These are phyloP conservation scores for Lasioglossum lativentre DNA, from an alignment of 2,888 invertebrate species.

Conservation along the genomic window DNA sequence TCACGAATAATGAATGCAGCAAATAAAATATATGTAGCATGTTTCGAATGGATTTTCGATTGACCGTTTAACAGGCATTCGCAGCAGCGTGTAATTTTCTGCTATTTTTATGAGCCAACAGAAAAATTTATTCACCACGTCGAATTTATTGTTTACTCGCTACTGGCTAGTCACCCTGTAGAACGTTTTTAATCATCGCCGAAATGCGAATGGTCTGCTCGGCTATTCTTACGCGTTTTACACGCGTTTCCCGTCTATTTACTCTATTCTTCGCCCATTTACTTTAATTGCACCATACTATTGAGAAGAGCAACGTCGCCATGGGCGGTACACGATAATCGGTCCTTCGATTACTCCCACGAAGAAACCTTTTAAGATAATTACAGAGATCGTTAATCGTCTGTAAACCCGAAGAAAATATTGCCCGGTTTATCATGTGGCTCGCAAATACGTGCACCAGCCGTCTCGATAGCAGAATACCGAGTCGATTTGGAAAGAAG, in stretches of 20 bases:
- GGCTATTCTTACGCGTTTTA: slow-evolving; percentile 12
- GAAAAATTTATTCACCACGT: too few relatives aligned
- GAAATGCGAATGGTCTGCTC: slow-evolving; percentile 22
- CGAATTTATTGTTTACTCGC: slow-evolving; percentile 16
- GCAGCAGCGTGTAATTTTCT: slow-evolving; percentile 9
- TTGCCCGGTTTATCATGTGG: slow-evolving; percentile 30
- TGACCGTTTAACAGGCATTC: neutral
- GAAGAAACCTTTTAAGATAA: slow-evolving; percentile 63
- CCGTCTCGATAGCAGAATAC: slow-evolving; percentile 30
- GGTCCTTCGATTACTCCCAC: slow-evolving; percentile 59
- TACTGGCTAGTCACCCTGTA: neutral
- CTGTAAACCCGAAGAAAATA: slow-evolving; percentile 52
- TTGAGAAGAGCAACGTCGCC: slow-evolving; percentile 51
- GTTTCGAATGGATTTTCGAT: slow-evolving; percentile 26
- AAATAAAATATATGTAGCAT: neutral
- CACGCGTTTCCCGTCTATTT: slow-evolving; percentile 13
- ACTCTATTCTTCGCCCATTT: slow-evolving; percentile 28
- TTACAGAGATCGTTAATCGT: slow-evolving; percentile 63
- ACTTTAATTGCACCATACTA: slow-evolving; percentile 36
- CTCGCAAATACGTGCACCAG: slow-evolving; percentile 18
- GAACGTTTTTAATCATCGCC: slow-evolving; percentile 20
- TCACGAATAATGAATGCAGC: slow-evolving; percentile 23
- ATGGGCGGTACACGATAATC: slow-evolving; percentile 58
- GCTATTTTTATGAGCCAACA: neutral
- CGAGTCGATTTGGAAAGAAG: slow-evolving; percentile 33